Evolutionary conservation across 2,113 vertebrate species (phyloP).

Genomic region (Bettongia penicillata): DNA sequence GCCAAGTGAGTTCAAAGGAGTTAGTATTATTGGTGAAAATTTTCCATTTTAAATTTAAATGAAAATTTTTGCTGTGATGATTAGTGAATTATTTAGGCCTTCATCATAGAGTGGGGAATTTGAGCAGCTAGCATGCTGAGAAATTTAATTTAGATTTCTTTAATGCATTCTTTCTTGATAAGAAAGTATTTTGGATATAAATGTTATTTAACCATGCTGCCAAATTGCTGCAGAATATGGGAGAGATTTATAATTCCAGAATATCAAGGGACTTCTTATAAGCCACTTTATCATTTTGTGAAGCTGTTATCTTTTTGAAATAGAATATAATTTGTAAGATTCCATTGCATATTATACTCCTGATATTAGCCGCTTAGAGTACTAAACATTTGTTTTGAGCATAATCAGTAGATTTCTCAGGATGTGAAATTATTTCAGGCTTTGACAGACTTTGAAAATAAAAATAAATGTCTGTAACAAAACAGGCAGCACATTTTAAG

Average conservation of each 20-base stretch:
- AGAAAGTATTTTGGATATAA: conserved; percentile 70
- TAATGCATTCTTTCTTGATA: conserved; percentile 57
- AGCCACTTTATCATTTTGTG: conserved; percentile 78
- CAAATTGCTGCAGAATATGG: conserved; percentile 68
- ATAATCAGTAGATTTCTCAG: conserved; percentile 40
- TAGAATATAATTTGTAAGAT: conserved; percentile 71
- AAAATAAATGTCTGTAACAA: conserved; percentile 64
- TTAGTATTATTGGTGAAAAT: conserved; percentile 50
- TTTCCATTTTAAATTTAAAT: conserved; percentile 50
- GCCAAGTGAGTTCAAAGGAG: background rate
- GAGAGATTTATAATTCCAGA: conserved; percentile 76
- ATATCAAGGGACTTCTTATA: conserved; percentile 74
- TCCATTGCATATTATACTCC: conserved; percentile 64
- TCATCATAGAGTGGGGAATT: conserved; percentile 59
- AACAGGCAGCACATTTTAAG: background rate
- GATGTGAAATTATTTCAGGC: background rate
- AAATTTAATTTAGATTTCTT: conserved; percentile 77
- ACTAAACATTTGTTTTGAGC: conserved; percentile 54
- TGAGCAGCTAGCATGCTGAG: conserved; percentile 59
- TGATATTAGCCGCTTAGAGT: conserved; percentile 51
- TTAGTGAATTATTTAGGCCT: conserved; percentile 68
- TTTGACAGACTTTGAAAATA: conserved; percentile 41
- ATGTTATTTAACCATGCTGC: conserved; percentile 67
- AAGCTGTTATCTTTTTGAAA: conserved; percentile 76
- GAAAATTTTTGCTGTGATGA: conserved; percentile 59